Evolutionary conservation across 2,888 invertebrate species (phyloP).

Genomic region (Conops quadrifasciatus): DNA sequence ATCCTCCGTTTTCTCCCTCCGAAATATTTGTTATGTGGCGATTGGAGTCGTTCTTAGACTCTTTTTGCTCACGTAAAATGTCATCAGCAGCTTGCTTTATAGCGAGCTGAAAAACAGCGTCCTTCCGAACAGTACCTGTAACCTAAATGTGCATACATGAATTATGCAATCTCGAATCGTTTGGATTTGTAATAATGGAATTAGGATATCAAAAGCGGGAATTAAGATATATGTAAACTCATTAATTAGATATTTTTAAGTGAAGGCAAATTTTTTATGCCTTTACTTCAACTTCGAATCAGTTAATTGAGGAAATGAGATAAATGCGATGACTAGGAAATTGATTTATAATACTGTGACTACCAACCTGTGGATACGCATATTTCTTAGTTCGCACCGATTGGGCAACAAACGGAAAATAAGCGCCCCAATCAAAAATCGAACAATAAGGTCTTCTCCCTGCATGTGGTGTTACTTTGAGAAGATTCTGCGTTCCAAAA

Average conservation of each 20-base stretch:
- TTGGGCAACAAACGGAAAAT: constrained; percentile 74
- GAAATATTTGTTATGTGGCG: constrained; percentile 11
- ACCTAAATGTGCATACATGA: constrained; percentile 50
- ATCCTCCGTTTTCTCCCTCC: constrained; percentile 1
- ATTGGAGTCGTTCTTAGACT: constrained; percentile 44
- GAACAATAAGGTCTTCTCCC: constrained; percentile 68
- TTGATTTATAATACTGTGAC: neutral
- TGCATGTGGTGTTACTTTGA: constrained; percentile 69
- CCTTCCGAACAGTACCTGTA: constrained; percentile 68
- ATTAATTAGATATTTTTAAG: neutral
- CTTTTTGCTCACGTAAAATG: constrained; percentile 66
- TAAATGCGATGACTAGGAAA: neutral
- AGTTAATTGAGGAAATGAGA: no score
- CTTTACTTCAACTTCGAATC: no score
- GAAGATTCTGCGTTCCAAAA: constrained; percentile 68
- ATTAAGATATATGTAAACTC: no score
- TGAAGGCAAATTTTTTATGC: neutral
- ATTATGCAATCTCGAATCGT: neutral
- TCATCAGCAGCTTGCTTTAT: constrained; percentile 76
- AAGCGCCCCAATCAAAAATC: constrained; percentile 69
- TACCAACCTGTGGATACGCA: constrained; percentile 74
- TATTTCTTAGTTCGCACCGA: constrained; percentile 73
- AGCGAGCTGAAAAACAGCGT: constrained; percentile 75
- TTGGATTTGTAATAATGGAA: neutral
- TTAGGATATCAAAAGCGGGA: no score